Evolutionary conservation across 2,888 invertebrate genomes (phyloP).

Genomic region (Morpho achilles): DNA sequence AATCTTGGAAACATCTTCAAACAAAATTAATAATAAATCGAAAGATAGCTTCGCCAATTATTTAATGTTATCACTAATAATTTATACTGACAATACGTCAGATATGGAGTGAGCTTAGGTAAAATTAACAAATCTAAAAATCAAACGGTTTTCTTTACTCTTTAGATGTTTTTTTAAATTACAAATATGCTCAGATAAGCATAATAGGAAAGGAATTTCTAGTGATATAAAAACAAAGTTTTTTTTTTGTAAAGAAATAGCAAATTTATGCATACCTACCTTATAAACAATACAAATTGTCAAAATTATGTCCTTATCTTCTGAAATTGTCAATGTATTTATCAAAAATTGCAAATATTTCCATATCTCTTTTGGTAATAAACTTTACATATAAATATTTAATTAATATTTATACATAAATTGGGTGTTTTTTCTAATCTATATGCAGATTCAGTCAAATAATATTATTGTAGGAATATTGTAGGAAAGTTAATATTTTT

Average conservation of each 20-base stretch:
- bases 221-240: constrained; percentile 25
- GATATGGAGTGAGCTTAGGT: too few species aligned
- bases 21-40: too few species aligned
- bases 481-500: background rate
- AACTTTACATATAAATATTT: constrained; percentile 8
- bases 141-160: too few species aligned
- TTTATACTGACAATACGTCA: too few species aligned
- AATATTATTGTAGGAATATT: background rate
- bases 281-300: constrained; percentile 54
- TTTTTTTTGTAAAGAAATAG: constrained; percentile 56
- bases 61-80: too few species aligned
- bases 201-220: background rate
- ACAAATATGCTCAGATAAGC: too few species aligned
- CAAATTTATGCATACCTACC: constrained; percentile 59
- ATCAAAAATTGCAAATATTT: constrained; percentile 16
- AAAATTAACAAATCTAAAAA: too few species aligned
- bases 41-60: too few species aligned
- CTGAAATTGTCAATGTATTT: constrained; percentile 29
- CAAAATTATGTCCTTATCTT: constrained; percentile 56
- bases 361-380: background rate
- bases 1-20: too few species aligned
- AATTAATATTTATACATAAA: constrained; percentile 5
- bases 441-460: constrained; percentile 17
- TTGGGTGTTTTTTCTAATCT: background rate
- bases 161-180: too few species aligned